Base-by-base conservation (phyloP, 2,888 invertebrate species). In the Spatulosminthurus flaviceps region DNA sequence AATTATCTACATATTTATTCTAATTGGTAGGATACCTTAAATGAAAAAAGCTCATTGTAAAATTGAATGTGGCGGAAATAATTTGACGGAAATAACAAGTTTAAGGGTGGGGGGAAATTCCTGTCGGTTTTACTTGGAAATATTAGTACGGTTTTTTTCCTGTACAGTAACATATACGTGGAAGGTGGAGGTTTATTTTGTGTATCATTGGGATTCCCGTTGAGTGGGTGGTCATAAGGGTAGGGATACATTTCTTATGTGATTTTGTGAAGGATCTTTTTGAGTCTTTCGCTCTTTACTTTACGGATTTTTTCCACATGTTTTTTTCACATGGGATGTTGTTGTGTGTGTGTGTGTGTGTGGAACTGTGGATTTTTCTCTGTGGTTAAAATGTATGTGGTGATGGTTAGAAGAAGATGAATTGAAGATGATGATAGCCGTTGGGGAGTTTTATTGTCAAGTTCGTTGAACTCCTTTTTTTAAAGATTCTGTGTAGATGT, bases 1-100 rank as follows among this genome's bases (percentile, higher is more conserved):
- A n/a, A n/a, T n/a, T n/a, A n/a, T n/a, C n/a, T n/a, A n/a, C n/a
- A n/a, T n/a, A n/a, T n/a, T n/a, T n/a, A n/a, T n/a, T n/a, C n/a
- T n/a, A n/a, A 64, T 22, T 21, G 64, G 24, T 64, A 64, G 24
- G 24, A 64, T 64, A 64, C 64, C 21, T 64, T 64, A 64, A 64
- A 64, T 64, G 19, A 19, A 64, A 19, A n/a, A 13, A 13, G 24
- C 24, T 64, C 16, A 66, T 66, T 66, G 28, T 66, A 24, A 66
- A 21, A 24, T 16, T 24, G 66, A 26, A 66, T 4, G n/a, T 51
- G 51, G 51, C 51, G 51, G 51, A 51, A 51, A 51, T 51, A 51
- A 51, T 51, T 4, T 51, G 51, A 51, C 51, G 51, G 51, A 51
- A 51, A 51, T 51, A 51, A 51, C 51, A 51, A 51, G 7, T 51